phyloP scores from a whole-genome alignment of 2,113 vertebrate genomes.

The Toxotes chatareus region DNA sequence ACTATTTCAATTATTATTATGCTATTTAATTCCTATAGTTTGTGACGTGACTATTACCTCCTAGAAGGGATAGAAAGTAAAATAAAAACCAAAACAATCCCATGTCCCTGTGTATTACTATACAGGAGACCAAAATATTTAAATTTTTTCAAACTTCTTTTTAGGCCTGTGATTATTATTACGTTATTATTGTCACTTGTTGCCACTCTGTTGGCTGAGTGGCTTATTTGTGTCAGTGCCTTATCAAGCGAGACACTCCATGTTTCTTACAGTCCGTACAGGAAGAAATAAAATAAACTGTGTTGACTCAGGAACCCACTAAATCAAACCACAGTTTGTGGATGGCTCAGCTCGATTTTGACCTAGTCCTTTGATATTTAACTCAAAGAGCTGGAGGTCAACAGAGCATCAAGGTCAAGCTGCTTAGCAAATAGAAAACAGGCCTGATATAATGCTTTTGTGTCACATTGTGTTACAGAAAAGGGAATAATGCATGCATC shows the following conservation, averaged over 20 bases:
- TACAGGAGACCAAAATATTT: slow-evolving; percentile 23
- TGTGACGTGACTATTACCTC: slow-evolving; percentile 45
- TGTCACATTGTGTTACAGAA: slow-evolving; percentile 55
- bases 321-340: slow-evolving; percentile 60
- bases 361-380: slow-evolving; percentile 50
- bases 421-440: slow-evolving; percentile 37
- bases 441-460: slow-evolving; percentile 35
- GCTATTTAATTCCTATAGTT: slow-evolving; percentile 27
- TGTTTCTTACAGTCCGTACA: slow-evolving; percentile 61
- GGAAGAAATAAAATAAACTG: slow-evolving; percentile 47
- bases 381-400: slow-evolving; percentile 49
- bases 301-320: slow-evolving; percentile 74
- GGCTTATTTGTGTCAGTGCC: slow-evolving; percentile 83
- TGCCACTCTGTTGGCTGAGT: slow-evolving; percentile 51
- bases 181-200: slow-evolving; percentile 12
- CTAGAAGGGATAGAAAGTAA: slow-evolving; percentile 33
- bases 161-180: slow-evolving; percentile 8
- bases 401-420: slow-evolving; percentile 30
- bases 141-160: slow-evolving; percentile 17
- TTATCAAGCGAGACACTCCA: slow-evolving; percentile 79
- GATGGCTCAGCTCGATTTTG: slow-evolving; percentile 39
- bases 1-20: slow-evolving; percentile 33
- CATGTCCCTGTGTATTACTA: slow-evolving; percentile 5
- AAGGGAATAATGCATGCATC: slow-evolving; percentile 57
- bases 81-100: slow-evolving; percentile 39